These are phyloP conservation scores for Lepidochitona cinerea DNA, from an alignment of 2,888 invertebrate genomes.

Conservation along the genomic window DNA sequence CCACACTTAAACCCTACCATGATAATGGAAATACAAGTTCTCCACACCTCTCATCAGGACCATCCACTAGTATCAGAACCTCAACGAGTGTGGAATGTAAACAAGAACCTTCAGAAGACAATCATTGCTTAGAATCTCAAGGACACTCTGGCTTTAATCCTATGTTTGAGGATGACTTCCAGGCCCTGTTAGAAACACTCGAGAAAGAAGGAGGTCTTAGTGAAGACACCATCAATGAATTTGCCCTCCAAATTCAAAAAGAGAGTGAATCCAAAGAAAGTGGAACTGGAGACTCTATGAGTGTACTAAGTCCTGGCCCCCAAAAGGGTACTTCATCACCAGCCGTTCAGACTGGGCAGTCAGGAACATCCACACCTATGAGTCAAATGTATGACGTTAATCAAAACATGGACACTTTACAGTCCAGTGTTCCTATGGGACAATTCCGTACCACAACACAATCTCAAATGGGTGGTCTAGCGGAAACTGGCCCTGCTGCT, in stretches of 20 bases:
- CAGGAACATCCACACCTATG: slow-evolving; percentile 25
- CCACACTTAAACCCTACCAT: slow-evolving; percentile 78
- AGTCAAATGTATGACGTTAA: slow-evolving; percentile 31
- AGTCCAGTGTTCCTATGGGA: slow-evolving; percentile 34
- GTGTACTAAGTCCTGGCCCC: neutral
- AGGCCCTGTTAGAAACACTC: slow-evolving; percentile 78
- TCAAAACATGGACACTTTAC: slow-evolving; percentile 37
- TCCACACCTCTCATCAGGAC: neutral
- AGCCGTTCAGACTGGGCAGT: neutral
- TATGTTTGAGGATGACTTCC: slow-evolving; percentile 49
- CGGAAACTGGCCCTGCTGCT: slow-evolving; percentile 84
- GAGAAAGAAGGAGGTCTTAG: slow-evolving; percentile 78
- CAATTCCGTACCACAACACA: slow-evolving; percentile 16
- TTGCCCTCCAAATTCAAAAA: slow-evolving; percentile 38
- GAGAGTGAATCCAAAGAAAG: slow-evolving; percentile 47
- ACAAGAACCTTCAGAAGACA: slow-evolving; percentile 77
- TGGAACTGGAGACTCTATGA: slow-evolving; percentile 20
- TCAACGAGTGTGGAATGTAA: slow-evolving; percentile 63
- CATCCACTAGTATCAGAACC: slow-evolving; percentile 40
- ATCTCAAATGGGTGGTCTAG: slow-evolving; percentile 23
- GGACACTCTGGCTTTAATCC: slow-evolving; percentile 10
- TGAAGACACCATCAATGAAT: slow-evolving; percentile 51
- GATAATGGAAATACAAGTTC: slow-evolving; percentile 1
- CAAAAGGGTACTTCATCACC: neutral
- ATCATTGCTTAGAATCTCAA: slow-evolving; percentile 25